A percentile compares a stretch with the other conserved stretches of the same genome.
Evolutionary conservation across 2,888 invertebrate species (phyloP).

Genomic region (Aphrophora alni): DNA sequence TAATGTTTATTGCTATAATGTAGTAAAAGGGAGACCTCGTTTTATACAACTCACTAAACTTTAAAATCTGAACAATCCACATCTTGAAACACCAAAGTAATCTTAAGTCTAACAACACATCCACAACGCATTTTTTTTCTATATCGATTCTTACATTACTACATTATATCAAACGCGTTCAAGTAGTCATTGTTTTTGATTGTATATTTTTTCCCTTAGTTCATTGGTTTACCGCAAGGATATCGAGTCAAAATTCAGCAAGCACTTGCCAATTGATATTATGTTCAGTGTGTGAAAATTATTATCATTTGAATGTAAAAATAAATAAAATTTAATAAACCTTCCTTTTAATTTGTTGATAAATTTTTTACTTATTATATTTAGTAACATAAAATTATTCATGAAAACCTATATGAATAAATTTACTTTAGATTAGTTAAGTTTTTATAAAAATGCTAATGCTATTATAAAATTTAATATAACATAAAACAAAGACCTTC

Average conservation of each 20-base stretch:
- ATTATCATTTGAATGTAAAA: too few relatives aligned
- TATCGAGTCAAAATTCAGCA: slow-evolving; percentile 9
- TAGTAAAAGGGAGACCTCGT: not conserved
- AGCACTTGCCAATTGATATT: slow-evolving; percentile 4
- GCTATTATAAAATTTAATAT: too few relatives aligned
- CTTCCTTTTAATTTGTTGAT: too few relatives aligned
- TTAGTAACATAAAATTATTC: too few relatives aligned
- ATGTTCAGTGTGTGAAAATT: not conserved
- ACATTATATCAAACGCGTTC: slow-evolving; percentile 44
- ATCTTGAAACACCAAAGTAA: not conserved
- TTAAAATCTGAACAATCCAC: not conserved
- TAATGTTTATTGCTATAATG: slow-evolving; percentile 12
- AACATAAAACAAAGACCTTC: too few relatives aligned
- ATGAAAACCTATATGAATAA: too few relatives aligned
- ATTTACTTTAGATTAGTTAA: too few relatives aligned
- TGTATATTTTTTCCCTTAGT: slow-evolving; percentile 47
- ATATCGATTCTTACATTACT: slow-evolving; percentile 33
- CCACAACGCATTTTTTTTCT: slow-evolving; percentile 20
- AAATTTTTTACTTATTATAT: too few relatives aligned
- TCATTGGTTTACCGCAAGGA: slow-evolving; percentile 41
- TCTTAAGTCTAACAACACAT: not conserved
- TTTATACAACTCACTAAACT: not conserved
- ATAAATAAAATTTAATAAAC: too few relatives aligned
- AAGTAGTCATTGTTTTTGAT: slow-evolving; percentile 49
- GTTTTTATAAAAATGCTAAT: too few relatives aligned